Percentiles rank a stretch among this genome's conserved stretches.
These are phyloP conservation scores for Phylloscopus trochiloides DNA, from an alignment of 2,113 vertebrate species.

Conservation along the genomic window DNA sequence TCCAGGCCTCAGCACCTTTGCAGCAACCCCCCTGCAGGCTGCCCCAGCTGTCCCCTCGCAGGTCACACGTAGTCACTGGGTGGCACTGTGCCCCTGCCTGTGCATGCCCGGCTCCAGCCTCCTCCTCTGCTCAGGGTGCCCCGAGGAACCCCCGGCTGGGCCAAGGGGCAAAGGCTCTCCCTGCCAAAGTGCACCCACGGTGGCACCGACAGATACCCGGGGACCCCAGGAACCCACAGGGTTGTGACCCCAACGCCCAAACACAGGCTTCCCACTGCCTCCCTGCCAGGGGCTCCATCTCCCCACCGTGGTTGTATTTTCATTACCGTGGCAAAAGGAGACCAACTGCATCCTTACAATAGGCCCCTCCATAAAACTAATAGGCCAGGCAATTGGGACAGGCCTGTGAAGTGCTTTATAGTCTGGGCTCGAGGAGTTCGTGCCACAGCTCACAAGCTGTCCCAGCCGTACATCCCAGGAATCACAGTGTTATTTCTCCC, in stretches of 20 bases:
- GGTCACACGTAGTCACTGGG: constrained; percentile 43
- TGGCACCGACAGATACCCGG: rapidly evolving
- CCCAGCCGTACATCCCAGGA: neutral
- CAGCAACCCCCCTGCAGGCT: neutral
- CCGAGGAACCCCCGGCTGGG: neutral
- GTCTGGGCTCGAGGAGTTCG: neutral
- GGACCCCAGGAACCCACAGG: neutral
- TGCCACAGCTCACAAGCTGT: neutral
- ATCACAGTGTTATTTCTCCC: neutral
- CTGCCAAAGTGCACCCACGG: neutral
- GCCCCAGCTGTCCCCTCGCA: neutral
- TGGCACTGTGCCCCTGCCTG: constrained; percentile 52
- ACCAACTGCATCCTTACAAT: neutral
- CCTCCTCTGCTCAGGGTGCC: neutral
- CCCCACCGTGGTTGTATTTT: rapidly evolving
- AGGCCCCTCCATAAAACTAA: constrained; percentile 20
- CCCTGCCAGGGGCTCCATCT: neutral
- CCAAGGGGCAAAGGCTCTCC: neutral
- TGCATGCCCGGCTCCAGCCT: neutral
- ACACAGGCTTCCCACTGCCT: neutral
- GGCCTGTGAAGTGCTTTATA: constrained; percentile 28
- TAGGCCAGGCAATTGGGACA: constrained; percentile 23
- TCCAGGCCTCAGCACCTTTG: neutral
- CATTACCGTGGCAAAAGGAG: constrained; percentile 10
- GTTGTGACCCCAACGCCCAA: neutral